Evolutionary conservation across 2,888 invertebrate genomes (phyloP).

Genomic region (Agapostemon virescens): DNA sequence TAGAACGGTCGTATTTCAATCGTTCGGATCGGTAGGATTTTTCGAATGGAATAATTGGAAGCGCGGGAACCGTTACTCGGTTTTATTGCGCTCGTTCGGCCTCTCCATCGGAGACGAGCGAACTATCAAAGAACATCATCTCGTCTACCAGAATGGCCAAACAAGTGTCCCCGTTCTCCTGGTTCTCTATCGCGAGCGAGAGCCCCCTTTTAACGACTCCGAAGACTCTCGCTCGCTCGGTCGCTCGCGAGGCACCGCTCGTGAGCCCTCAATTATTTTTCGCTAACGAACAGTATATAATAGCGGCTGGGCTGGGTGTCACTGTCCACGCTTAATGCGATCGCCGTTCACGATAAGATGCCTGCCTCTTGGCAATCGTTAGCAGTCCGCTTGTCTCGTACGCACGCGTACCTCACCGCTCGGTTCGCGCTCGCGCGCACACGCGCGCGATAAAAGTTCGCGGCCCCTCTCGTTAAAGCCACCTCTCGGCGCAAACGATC

Average conservation of each 20-base stretch:
- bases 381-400: constrained; percentile 53
- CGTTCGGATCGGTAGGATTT: background rate
- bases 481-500: constrained; percentile 28
- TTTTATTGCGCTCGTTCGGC: background rate
- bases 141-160: constrained; percentile 20
- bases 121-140: constrained; percentile 31
- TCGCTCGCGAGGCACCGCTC: constrained; percentile 38
- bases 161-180: background rate
- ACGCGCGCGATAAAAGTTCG: constrained; percentile 54
- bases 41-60: constrained; percentile 14
- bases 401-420: constrained; percentile 34
- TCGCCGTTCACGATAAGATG: constrained; percentile 77
- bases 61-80: constrained; percentile 11
- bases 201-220: constrained; percentile 55
- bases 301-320: constrained; percentile 70
- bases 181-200: constrained; percentile 7
- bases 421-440: constrained; percentile 29
- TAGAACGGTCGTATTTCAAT: constrained; percentile 1
- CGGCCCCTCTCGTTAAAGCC: constrained; percentile 52
- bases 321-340: constrained; percentile 78
- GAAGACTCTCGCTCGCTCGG: constrained; percentile 26
- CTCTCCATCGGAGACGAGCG: constrained; percentile 28
- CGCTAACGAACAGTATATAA: constrained; percentile 77
- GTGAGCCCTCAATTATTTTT: constrained; percentile 77
- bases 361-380: constrained; percentile 76